A percentile compares a stretch with the other conserved stretches of the same genome.
These are phyloP conservation scores for Halictus rubicundus DNA, from an alignment of 1,140 invertebrate species.

Conservation along the genomic window DNA sequence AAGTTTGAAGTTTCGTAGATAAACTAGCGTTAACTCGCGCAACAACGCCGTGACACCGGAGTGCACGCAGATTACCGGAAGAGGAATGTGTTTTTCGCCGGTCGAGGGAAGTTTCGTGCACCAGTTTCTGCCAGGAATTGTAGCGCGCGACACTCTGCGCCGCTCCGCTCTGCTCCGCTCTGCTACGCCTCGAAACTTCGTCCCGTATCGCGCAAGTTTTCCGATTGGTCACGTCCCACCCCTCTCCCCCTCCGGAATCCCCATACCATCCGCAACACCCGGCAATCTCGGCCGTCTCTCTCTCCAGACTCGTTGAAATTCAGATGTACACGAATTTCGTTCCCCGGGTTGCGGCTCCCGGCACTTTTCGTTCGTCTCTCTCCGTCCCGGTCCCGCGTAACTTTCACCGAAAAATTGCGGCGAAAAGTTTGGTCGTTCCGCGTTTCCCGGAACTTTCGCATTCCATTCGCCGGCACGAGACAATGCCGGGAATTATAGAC, in stretches of 20 bases:
- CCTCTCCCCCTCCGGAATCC: too few relatives aligned
- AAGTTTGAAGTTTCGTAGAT: neutral
- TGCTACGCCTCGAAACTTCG: conserved; percentile 16
- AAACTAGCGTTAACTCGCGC: neutral
- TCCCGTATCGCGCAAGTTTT: conserved; percentile 16
- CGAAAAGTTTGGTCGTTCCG: neutral
- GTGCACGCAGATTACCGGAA: conserved; percentile 12
- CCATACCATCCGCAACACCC: conserved; percentile 1
- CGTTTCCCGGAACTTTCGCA: neutral
- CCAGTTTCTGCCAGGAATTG: conserved; percentile 42
- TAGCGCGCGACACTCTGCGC: neutral
- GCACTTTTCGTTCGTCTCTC: neutral
- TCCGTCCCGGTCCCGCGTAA: neutral
- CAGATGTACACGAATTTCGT: conserved; percentile 17
- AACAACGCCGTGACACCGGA: conserved; percentile 1
- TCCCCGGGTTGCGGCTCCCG: neutral
- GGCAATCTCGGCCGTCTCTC: neutral
- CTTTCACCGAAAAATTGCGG: neutral
- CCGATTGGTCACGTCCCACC: conserved; percentile 41
- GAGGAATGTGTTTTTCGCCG: conserved; percentile 5
- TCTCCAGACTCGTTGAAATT: conserved; percentile 18
- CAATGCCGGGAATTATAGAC: too few relatives aligned
- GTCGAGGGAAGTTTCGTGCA: conserved; percentile 28
- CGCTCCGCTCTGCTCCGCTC: too few relatives aligned
- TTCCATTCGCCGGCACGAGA: too few relatives aligned